Base-by-base conservation (phyloP, 2,113 vertebrate species). In the Aleadryas rufinucha region DNA sequence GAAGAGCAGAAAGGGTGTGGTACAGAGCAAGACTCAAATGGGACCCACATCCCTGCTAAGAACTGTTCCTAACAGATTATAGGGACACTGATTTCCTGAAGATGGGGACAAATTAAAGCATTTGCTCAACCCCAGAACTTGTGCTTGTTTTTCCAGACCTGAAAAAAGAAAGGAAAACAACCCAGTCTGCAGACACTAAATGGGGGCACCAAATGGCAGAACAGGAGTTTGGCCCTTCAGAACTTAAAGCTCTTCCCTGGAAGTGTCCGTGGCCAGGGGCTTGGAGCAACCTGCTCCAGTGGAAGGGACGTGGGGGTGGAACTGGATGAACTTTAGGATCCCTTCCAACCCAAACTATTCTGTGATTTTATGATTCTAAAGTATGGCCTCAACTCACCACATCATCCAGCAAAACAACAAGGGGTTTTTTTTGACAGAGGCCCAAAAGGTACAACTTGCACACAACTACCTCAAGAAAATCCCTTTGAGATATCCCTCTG, bases 61-160 rank as follows among this genome's bases (percentile, higher is more conserved):
- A 53, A 42, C 1, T n/a, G 33, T 1, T 57, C 12, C 49, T 23
- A 15, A 11, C 1, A 9, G 21, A 23, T 31, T 19, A 8, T 0
- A 18, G 33, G 65, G 44, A n/a, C 78, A 27, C 11, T 3, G 18
- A 42, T 27, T 21, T 57, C 42, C 61, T 39, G 23, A 39, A 52
- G 24, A 63, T 0, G 1, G 35, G 16, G 52, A 75, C 16, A 53
- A 49, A 74, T 16, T 2, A 10, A 66, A 60, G 53, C 7, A 8
- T 33, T 28, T 35, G 16, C 22, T 76, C 61, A 65, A 13, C 1
- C 10, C 42, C 57, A 61, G 50, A 71, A 30, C 18, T 64, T 28
- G 42, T 10, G 21, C 6, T 11, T 33, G 20, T 18, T 77, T 44
- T 74, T 30, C 31, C 68, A 91, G 37, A 47, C n/a, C 33, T 63